These are phyloP conservation scores for Leuciscus idus DNA, from an alignment of 2,113 vertebrate species.

Conservation along the genomic window DNA sequence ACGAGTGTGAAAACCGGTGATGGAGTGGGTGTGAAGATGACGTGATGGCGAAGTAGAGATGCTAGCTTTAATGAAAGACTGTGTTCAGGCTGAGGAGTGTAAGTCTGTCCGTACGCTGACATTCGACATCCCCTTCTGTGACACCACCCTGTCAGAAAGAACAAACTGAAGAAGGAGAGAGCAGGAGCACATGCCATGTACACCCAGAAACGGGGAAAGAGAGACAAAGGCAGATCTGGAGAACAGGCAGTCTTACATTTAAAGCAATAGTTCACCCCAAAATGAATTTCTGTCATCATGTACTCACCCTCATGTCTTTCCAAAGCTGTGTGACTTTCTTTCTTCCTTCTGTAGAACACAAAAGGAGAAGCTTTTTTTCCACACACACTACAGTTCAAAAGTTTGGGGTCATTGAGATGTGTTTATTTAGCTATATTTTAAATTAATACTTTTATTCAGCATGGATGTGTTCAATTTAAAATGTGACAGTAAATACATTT, in stretches of 20 bases:
- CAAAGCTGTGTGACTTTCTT: not conserved
- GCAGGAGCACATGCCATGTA: slow-evolving; percentile 39
- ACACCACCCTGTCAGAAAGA: slow-evolving; percentile 54
- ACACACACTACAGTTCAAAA: too few species aligned
- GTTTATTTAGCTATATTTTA: not conserved
- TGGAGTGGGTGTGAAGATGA: slow-evolving; percentile 38
- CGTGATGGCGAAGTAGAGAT: slow-evolving; percentile 38
- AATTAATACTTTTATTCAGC: not conserved
- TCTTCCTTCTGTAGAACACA: not conserved
- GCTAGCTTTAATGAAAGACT: slow-evolving; percentile 56
- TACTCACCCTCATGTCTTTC: not conserved
- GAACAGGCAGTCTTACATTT: slow-evolving; percentile 18
- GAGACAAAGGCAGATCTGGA: slow-evolving; percentile 7
- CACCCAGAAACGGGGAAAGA: slow-evolving; percentile 10
- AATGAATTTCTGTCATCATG: not conserved
- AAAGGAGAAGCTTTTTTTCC: not conserved
- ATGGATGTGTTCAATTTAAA: not conserved
- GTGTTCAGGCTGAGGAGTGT: slow-evolving; percentile 38
- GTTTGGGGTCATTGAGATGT: not conserved
- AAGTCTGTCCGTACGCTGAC: slow-evolving; percentile 48
- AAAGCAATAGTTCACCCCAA: not conserved
- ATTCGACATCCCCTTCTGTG: slow-evolving; percentile 51
- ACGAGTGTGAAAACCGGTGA: not conserved
- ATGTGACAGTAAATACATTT: not conserved
- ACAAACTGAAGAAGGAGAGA: slow-evolving; percentile 27